A percentile compares a stretch with the other conserved stretches of the same genome.
Evolutionary conservation across 1,140 invertebrate species (phyloP).

Genomic region (Tetraneura akinire): DNA sequence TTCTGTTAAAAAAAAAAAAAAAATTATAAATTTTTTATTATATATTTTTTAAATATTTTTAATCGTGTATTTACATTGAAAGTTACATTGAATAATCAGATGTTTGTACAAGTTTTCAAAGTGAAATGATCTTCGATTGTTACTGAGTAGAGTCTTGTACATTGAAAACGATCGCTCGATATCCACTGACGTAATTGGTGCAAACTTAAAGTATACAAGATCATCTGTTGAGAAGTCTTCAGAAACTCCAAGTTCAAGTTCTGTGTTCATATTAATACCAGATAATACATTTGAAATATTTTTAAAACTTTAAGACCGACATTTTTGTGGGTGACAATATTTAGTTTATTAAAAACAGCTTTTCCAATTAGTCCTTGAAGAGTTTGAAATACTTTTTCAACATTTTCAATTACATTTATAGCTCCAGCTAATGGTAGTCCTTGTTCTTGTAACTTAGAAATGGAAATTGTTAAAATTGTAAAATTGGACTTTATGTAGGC

Average conservation of each 20-base stretch:
- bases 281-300: not conserved
- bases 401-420: slow-evolving; percentile 1
- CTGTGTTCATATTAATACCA: not conserved
- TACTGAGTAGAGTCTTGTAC: slow-evolving; percentile 11
- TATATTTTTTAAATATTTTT: no score
- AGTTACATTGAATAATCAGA: slow-evolving; percentile 5
- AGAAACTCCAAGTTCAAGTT: slow-evolving; percentile 5
- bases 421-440: not conserved
- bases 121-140: slow-evolving; percentile 27
- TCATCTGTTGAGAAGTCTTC: not conserved
- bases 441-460: not conserved
- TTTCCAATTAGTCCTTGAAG: no score
- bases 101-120: slow-evolving; percentile 21
- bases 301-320: slow-evolving; percentile 4
- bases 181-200: not conserved
- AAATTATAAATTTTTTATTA: no score
- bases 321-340: not conserved
- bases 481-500: slow-evolving; percentile 7
- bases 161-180: not conserved
- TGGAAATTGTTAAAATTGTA: not conserved
- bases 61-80: not conserved
- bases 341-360: no score
- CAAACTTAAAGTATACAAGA: not conserved
- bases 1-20: no score
- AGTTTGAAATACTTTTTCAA: not conserved